Conservation (phyloP, 2,888 invertebrate genomes). For the Syritta pipiens region DNA sequence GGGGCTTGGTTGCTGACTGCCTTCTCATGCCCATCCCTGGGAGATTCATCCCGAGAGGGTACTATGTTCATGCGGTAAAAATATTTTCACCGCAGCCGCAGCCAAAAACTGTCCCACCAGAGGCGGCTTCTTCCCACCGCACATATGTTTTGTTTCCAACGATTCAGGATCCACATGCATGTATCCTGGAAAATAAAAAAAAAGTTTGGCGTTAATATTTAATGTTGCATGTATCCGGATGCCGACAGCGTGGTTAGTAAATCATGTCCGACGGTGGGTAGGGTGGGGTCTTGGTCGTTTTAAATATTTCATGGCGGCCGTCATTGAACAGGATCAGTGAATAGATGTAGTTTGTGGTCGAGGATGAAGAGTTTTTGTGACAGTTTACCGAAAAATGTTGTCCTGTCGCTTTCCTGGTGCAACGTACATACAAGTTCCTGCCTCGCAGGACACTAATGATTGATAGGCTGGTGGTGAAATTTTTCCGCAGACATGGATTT, state of each 20-base stretch:
- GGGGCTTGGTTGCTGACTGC: background rate
- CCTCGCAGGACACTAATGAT: conserved; percentile 47
- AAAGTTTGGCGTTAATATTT: conserved; percentile 62
- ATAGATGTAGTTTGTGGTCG: conserved; percentile 47
- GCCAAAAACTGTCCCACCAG: conserved; percentile 56
- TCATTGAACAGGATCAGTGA: conserved; percentile 52
- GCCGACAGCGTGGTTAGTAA: conserved; percentile 67
- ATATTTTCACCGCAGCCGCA: conserved; percentile 56
- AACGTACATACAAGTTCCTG: conserved; percentile 22
- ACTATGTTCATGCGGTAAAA: conserved; percentile 55
- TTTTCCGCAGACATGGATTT: conserved; percentile 20
- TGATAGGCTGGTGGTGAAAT: conserved; percentile 31
- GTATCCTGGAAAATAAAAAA: conserved; percentile 37
- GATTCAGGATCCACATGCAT: conserved; percentile 31
- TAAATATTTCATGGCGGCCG: conserved; percentile 57
- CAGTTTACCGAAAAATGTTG: conserved; percentile 13
- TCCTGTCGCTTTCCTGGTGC: background rate
- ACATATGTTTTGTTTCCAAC: conserved; percentile 44
- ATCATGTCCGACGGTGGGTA: conserved; percentile 49
- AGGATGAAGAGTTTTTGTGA: conserved; percentile 50
- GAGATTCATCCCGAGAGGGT: conserved; percentile 37
- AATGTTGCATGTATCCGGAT: conserved; percentile 56
- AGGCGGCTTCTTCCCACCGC: conserved; percentile 9
- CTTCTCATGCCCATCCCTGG: background rate
- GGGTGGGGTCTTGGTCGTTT: conserved; percentile 8